phyloP scores from a whole-genome alignment of 2,113 vertebrate species.

The Phoenicopterus ruber region DNA sequence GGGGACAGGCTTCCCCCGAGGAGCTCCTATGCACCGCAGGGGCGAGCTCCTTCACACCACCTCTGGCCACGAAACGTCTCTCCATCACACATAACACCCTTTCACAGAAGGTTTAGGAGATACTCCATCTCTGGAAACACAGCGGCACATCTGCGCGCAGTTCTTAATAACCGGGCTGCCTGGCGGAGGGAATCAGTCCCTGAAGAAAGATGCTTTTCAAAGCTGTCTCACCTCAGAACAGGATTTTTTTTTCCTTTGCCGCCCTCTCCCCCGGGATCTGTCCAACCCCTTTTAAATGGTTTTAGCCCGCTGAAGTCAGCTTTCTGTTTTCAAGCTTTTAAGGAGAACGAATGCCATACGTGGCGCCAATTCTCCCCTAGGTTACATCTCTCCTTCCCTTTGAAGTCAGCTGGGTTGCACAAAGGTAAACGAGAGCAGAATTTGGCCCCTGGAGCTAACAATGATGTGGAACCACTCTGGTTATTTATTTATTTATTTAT shows the following conservation, averaged over 20 bases:
- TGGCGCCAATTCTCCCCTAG: constrained; percentile 12
- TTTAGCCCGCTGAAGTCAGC: background rate
- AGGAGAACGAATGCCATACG: background rate
- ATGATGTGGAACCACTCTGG: background rate
- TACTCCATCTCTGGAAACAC: constrained; percentile 59
- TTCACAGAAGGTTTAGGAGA: constrained; percentile 58
- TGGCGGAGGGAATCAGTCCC: background rate
- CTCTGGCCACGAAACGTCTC: constrained; percentile 53
- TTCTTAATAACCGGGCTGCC: background rate
- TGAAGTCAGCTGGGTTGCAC: constrained; percentile 1
- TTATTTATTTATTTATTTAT: background rate
- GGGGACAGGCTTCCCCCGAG: background rate
- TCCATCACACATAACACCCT: constrained; percentile 55
- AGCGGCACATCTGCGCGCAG: constrained; percentile 56
- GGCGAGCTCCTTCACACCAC: constrained; percentile 29
- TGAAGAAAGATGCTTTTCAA: constrained; percentile 52
- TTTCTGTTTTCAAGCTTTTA: background rate
- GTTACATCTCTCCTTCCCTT: constrained; percentile 21
- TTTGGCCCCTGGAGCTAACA: background rate
- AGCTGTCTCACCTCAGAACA: background rate
- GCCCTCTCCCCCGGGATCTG: background rate
- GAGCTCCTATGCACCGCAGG: background rate
- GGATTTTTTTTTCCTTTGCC: background rate
- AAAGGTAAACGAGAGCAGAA: background rate
- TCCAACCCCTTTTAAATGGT: background rate